Base-by-base conservation (phyloP, 1,140 invertebrate genomes). In the Drosophila kohkoa region DNA sequence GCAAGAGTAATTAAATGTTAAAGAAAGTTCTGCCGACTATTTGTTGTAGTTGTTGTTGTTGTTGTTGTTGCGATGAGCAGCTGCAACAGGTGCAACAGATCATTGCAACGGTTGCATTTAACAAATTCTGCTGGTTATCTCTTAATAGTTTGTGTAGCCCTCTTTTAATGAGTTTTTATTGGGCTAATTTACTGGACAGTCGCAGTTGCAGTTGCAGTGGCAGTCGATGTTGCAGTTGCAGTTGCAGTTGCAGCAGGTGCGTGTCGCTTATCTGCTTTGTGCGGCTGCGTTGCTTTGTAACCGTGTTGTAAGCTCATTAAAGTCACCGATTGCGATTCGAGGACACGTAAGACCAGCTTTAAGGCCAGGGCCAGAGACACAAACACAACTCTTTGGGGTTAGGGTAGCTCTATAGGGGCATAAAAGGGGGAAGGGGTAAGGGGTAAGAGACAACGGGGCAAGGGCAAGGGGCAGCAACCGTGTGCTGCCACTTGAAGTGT, bases 241-340 rank as follows among this genome's bases (percentile, higher is more conserved):
- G 20, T 20, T 25, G 3, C 3, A 25, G 20, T 25, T 25, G 20
- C 30, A 49, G 63, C 70, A 69, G 66, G 64, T 81, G 75, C 82
- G 68, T 87, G 79, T 73, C 60, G 46, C 64, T 76, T 86, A 87
- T 86, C 78, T 75, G 30, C 25, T 51, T 25, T 25, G 20, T 52
- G 43, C 41, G 35, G 8, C 64, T 35, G 46, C 30, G 38, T 51
- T 28, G 25, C 11, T 68, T 58, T 28, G 51, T 70, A 13, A 41
- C 81, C 77, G 67, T 78, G 75, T 82, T 79, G 66, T 60, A 68
- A 60, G 74, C 67, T 70, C 85, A 86, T 86, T 87, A 87, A 86
- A 86, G 67, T 73, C 68, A 65, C 28, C 62, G 66, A 60, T 58
- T 58, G 59, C 64, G 30, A 66, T 65, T 77, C 52, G 65, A 77